Conservation (phyloP, 1,140 invertebrate genomes). For the Saxidomus purpurata region DNA sequence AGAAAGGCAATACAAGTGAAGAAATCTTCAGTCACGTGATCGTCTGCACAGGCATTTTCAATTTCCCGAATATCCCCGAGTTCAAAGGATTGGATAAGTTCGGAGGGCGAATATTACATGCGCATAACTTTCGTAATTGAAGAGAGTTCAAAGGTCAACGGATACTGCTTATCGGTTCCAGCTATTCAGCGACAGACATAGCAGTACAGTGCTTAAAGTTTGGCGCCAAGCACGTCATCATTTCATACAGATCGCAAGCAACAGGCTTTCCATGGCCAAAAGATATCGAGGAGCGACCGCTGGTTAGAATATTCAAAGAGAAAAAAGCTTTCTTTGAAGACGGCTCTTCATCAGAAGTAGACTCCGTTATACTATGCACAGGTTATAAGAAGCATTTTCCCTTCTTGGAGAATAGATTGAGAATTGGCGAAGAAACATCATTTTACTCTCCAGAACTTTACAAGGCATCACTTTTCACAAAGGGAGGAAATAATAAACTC, state of each 20-base stretch:
- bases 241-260: neutral
- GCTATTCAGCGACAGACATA: conserved; percentile 59
- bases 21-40: conserved; percentile 62
- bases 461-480: neutral
- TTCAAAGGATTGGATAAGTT: conserved; percentile 43
- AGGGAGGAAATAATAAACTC: neutral
- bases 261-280: conserved; percentile 29
- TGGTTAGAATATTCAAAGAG: conserved; percentile 14
- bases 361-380: conserved; percentile 57
- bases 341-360: conserved; percentile 25
- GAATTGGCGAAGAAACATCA: neutral
- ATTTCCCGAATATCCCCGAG: conserved; percentile 27
- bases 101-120: conserved; percentile 54
- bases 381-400: conserved; percentile 58
- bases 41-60: conserved; percentile 52
- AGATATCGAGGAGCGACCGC: conserved; percentile 39
- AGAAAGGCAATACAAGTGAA: neutral
- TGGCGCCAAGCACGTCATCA: conserved; percentile 32
- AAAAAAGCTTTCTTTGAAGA: conserved; percentile 55
- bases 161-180: conserved; percentile 33
- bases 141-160: conserved; percentile 57
- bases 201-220: conserved; percentile 46
- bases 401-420: conserved; percentile 17
- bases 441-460: conserved; percentile 45
- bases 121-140: conserved; percentile 52